These are phyloP conservation scores for Syrista parreyssii DNA, from an alignment of 2,888 invertebrate species.

Conservation along the genomic window DNA sequence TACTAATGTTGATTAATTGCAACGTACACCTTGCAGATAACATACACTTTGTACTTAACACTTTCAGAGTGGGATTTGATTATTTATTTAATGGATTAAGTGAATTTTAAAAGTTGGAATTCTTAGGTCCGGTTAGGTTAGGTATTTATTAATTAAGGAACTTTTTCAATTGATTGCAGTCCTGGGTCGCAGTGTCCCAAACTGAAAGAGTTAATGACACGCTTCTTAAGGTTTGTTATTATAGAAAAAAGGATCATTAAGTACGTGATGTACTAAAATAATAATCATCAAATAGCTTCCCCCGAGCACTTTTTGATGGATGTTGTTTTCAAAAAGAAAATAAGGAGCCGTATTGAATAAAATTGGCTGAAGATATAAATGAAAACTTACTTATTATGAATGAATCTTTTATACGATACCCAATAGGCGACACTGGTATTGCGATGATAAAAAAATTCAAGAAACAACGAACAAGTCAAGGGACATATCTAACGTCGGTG, in stretches of 20 bases:
- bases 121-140: too few species aligned
- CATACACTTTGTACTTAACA: not conserved
- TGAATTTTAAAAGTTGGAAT: not conserved
- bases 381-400: not conserved
- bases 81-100: not conserved
- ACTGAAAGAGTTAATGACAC: not conserved
- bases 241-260: slow-evolving; percentile 23
- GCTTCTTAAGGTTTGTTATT: not conserved
- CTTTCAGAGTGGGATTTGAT: not conserved
- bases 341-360: not conserved
- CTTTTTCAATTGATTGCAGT: not conserved
- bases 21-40: not conserved
- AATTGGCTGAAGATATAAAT: not conserved
- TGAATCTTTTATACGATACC: not conserved
- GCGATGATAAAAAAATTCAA: not conserved
- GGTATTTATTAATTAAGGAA: not conserved
- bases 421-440: not conserved
- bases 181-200: not conserved
- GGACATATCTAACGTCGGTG: not conserved
- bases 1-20: not conserved
- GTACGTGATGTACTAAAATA: slow-evolving; percentile 36
- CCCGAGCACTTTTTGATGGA: not conserved
- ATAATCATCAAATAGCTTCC: slow-evolving; percentile 28
- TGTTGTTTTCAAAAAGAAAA: not conserved
- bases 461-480: not conserved